Percentiles rank a stretch among this genome's conserved stretches.
phyloP scores from a whole-genome alignment of 2,888 invertebrate genomes.

The Pandemis corylana region DNA sequence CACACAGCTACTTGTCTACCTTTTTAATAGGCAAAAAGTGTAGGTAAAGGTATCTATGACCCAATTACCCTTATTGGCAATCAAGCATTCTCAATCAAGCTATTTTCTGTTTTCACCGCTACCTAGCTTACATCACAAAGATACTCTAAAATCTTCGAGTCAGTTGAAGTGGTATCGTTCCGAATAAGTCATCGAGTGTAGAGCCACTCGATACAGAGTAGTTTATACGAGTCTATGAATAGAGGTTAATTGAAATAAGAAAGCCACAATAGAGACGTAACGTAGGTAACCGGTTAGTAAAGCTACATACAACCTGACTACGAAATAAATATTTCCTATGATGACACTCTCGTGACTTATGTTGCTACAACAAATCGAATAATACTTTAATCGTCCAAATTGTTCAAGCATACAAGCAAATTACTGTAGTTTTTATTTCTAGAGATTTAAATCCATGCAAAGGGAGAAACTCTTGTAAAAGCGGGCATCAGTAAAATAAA shows the following conservation, averaged over 20 bases:
- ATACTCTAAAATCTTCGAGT: slow-evolving; percentile 8
- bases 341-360: no score
- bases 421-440: no score
- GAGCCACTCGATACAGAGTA: slow-evolving; percentile 29
- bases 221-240: slow-evolving; percentile 21
- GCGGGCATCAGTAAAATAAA: neutral
- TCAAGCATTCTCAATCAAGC: neutral
- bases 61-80: neutral
- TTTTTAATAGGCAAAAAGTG: no score
- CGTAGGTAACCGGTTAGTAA: no score
- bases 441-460: neutral
- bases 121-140: neutral
- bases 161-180: slow-evolving; percentile 36
- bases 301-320: no score
- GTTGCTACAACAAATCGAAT: no score
- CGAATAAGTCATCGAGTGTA: slow-evolving; percentile 26
- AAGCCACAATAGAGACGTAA: neutral
- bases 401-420: no score
- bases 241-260: slow-evolving; percentile 38
- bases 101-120: neutral
- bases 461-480: neutral
- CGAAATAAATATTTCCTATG: no score
- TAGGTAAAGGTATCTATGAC: neutral
- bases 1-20: no score
- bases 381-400: no score